Percentiles rank a stretch among this genome's conserved stretches.
Conservation (phyloP, 1,140 invertebrate species). For the Philotrypesis tridentata region DNA sequence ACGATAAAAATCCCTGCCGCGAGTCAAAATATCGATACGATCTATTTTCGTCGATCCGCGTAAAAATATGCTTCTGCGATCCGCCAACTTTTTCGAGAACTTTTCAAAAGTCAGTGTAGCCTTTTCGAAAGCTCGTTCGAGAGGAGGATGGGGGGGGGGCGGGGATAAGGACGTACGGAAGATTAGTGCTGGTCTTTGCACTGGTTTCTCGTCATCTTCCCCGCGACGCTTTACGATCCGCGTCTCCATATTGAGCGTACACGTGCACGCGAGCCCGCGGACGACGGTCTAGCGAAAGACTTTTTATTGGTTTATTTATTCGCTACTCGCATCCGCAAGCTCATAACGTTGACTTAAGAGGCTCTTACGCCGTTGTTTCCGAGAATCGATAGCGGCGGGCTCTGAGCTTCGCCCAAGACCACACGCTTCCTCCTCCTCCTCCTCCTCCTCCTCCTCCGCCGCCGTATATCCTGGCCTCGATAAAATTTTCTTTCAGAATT, state of each 20-base stretch:
- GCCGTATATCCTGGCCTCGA: neutral
- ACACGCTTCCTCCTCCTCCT: no score
- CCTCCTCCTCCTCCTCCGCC: no score
- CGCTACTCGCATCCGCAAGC: slow-evolving; percentile 21
- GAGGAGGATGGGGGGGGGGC: no score
- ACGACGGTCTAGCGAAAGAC: neutral
- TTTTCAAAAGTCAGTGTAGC: neutral
- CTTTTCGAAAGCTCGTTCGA: neutral
- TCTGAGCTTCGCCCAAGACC: no score
- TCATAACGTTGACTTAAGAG: slow-evolving; percentile 48
- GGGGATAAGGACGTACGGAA: no score
- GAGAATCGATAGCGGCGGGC: slow-evolving; percentile 36
- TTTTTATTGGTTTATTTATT: slow-evolving; percentile 48
- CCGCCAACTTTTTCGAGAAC: neutral
- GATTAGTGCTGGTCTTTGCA: neutral
- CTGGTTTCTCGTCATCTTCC: slow-evolving; percentile 2
- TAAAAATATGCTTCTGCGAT: no score
- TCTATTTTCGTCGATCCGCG: no score
- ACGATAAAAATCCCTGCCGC: no score
- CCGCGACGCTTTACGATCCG: slow-evolving; percentile 7
- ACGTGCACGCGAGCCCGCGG: neutral
- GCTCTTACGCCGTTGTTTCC: slow-evolving; percentile 47
- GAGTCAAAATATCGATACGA: no score
- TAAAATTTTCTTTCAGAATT: neutral
- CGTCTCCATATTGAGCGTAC: neutral